phyloP scores from a whole-genome alignment of 2,797 vertebrate species.

The Harpagifer antarcticus region DNA sequence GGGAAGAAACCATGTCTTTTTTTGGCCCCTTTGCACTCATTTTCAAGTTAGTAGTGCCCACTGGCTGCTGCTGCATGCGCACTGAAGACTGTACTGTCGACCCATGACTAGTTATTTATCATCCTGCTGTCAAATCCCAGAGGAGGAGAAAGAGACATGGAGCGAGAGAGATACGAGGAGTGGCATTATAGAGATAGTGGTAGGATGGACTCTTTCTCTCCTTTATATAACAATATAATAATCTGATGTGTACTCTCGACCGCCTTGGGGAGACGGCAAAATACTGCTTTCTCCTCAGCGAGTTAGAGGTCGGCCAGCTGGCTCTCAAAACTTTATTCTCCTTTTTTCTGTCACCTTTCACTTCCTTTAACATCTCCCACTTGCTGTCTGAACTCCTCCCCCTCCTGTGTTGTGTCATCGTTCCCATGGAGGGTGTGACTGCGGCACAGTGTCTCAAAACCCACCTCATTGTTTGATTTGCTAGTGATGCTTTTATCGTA shows the following conservation, averaged over 20 bases:
- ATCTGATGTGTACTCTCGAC: constrained; percentile 31
- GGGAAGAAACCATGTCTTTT: not conserved
- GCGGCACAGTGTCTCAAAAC: not conserved
- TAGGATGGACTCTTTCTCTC: constrained; percentile 45
- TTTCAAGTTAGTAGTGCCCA: constrained; percentile 33
- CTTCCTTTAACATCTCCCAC: constrained; percentile 30
- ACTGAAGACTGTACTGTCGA: constrained; percentile 14
- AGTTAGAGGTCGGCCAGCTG: constrained; percentile 67
- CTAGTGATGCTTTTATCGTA: not conserved
- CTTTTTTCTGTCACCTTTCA: constrained; percentile 38
- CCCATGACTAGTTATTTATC: constrained; percentile 54
- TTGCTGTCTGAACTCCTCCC: constrained; percentile 14
- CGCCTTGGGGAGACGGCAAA: constrained; percentile 41
- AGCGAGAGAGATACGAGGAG: constrained; percentile 24
- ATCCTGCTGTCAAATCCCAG: constrained; percentile 46
- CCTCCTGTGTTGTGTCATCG: constrained; percentile 1
- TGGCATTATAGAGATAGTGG: constrained; percentile 38
- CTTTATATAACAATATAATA: constrained; percentile 51
- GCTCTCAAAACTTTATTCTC: constrained; percentile 28
- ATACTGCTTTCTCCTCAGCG: constrained; percentile 39
- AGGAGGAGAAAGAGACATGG: constrained; percentile 34
- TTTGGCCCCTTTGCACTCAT: constrained; percentile 43
- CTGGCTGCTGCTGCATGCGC: constrained; percentile 21
- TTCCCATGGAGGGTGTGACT: not conserved
- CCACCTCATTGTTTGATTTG: not conserved